Evolutionary conservation across 2,797 vertebrate genomes (phyloP).

Genomic region (Ctenopoma multispine): DNA sequence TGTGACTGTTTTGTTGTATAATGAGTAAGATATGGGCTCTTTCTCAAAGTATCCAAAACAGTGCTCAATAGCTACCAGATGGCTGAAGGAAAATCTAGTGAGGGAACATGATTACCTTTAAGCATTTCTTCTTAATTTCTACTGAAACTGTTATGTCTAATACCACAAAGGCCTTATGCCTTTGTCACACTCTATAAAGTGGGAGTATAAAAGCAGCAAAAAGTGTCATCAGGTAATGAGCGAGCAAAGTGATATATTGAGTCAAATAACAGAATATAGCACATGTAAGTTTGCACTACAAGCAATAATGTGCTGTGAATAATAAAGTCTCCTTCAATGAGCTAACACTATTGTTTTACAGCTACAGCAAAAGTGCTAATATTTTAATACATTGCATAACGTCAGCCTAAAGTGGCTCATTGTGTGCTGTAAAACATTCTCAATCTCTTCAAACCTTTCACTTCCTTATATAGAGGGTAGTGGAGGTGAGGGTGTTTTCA

Average conservation of each 20-base stretch:
- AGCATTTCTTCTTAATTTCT: slow-evolving; percentile 68
- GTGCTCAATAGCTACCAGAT: slow-evolving; percentile 77
- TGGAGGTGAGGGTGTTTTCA: slow-evolving; percentile 53
- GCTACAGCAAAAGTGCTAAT: slow-evolving; percentile 39
- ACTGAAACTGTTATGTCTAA: slow-evolving; percentile 58
- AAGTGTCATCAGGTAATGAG: slow-evolving; percentile 48
- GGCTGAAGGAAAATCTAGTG: slow-evolving; percentile 55
- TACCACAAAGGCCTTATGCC: slow-evolving; percentile 41
- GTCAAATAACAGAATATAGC: slow-evolving; percentile 39
- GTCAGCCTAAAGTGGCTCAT: slow-evolving; percentile 32
- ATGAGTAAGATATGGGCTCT: slow-evolving; percentile 66
- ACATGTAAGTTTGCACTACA: background rate
- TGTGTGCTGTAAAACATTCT: slow-evolving; percentile 49
- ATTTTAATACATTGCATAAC: slow-evolving; percentile 56
- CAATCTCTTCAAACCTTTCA: slow-evolving; percentile 21
- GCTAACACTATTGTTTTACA: slow-evolving; percentile 23
- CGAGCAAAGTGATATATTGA: slow-evolving; percentile 42
- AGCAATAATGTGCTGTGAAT: slow-evolving; percentile 45
- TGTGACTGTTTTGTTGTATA: slow-evolving; percentile 60
- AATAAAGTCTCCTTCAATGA: slow-evolving; percentile 23
- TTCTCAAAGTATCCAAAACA: slow-evolving; percentile 71
- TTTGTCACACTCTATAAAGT: slow-evolving; percentile 43
- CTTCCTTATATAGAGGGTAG: slow-evolving; percentile 45
- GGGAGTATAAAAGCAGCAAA: slow-evolving; percentile 27
- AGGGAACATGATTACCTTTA: slow-evolving; percentile 69